phyloP scores from a whole-genome alignment of 2,113 vertebrate species.

The Mystacornis crossleyi region DNA sequence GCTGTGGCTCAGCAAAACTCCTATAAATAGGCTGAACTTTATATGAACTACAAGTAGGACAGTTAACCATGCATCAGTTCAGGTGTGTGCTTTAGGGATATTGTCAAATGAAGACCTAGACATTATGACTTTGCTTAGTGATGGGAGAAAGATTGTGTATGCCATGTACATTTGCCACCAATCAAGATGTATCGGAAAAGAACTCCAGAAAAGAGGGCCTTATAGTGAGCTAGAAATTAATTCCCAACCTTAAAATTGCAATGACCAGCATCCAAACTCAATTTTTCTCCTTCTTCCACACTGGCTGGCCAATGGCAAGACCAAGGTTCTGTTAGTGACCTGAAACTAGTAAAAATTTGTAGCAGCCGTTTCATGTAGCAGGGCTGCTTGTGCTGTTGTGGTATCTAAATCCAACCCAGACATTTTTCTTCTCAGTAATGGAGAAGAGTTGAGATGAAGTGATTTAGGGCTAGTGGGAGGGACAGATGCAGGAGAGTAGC shows the following conservation, averaged over 20 bases:
- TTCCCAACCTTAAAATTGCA: neutral
- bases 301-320: neutral
- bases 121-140: neutral
- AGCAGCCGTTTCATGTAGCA: neutral
- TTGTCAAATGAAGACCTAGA: neutral
- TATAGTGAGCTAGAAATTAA: neutral
- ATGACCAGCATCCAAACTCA: neutral
- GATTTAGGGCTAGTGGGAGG: constrained; percentile 57
- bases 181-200: neutral
- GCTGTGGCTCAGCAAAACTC: neutral
- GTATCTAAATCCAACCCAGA: neutral
- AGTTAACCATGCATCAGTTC: neutral
- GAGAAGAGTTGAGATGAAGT: constrained; percentile 1
- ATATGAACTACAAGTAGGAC: neutral
- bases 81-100: neutral
- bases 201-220: neutral
- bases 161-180: neutral
- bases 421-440: neutral
- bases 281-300: neutral
- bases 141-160: neutral
- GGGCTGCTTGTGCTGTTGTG: neutral
- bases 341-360: neutral
- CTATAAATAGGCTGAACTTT: neutral
- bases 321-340: neutral
- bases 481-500: constrained; percentile 55